phyloP scores from a whole-genome alignment of 2,888 invertebrate species.

The Agrochola lychnidis region DNA sequence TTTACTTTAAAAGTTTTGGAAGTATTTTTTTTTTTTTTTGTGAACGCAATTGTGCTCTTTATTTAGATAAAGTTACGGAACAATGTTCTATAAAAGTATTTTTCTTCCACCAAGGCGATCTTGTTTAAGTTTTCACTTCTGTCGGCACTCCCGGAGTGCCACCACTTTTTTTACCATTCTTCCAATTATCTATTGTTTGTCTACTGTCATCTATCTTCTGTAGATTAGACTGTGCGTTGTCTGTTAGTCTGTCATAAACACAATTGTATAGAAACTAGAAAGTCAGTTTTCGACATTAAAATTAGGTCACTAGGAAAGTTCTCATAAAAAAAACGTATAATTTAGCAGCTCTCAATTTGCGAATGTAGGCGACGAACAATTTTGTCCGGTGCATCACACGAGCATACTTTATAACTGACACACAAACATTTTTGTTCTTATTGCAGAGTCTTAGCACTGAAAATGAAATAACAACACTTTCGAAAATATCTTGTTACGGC shows the following conservation, averaged over 20 bases:
- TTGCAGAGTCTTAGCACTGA: slow-evolving; percentile 24
- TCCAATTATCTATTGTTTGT: background rate
- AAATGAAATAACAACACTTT: slow-evolving; percentile 31
- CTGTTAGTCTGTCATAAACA: background rate
- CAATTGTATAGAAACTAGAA: too few relatives aligned
- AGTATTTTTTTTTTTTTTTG: too few relatives aligned
- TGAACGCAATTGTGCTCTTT: too few relatives aligned
- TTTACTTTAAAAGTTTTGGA: too few relatives aligned
- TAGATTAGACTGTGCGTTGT: background rate
- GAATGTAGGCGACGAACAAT: slow-evolving; percentile 52
- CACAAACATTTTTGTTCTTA: slow-evolving; percentile 49
- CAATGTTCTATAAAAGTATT: too few relatives aligned
- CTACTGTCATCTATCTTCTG: background rate
- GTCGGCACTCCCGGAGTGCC: too few relatives aligned
- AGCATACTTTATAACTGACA: slow-evolving; percentile 63
- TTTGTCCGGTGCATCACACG: slow-evolving; percentile 57
- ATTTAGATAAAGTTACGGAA: too few relatives aligned
- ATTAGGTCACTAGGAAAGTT: background rate
- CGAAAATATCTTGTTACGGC: slow-evolving; percentile 26
- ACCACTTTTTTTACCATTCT: background rate
- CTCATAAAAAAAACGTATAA: slow-evolving; percentile 4
- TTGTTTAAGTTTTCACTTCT: too few relatives aligned
- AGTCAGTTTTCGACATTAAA: background rate
- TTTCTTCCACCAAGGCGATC: too few relatives aligned
- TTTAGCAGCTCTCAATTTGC: slow-evolving; percentile 42